Base-by-base conservation (phyloP, 1,140 invertebrate species). In the Cydia amplana region DNA sequence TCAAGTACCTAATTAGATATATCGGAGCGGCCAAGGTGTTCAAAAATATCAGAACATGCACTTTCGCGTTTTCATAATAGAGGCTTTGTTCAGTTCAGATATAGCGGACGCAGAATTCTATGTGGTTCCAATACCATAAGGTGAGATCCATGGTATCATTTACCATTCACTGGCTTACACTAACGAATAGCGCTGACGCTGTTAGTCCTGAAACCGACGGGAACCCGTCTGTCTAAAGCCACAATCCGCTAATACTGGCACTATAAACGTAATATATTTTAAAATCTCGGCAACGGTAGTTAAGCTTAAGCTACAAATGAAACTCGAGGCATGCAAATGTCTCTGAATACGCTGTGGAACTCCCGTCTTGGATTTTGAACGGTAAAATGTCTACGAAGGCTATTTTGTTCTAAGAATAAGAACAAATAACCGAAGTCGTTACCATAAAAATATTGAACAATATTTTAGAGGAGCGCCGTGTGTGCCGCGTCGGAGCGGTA, bases 361-460 rank as follows among this genome's bases (percentile, higher is more conserved):
- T 40, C 16, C 32, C 65, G 65, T 43, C 65, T 18, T 18, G 65
- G 36, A 70, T 43, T 40, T 70, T 70, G 32, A 70, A n/a, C 16
- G n/a, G 28, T 16, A 70, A 36, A 36, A 70, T 40, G 16, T 70
- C 65, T 70, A 70, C 65, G 20, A 36, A 70, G 65, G 65, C 65
- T 70, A 73, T 73, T n/a, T n/a, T 73, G 72, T 32, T 73, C 51
- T 73, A 28, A 25, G 72, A 73, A 73, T 49, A 25, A 73, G 76
- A 83, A 89, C 84, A 85, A 89, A 89, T 85, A 89, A 84, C 83
- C 79, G 79, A 82, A 84, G 79, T 87, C 78, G 83, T 87, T 87
- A 85, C 82, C 78, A 85, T 88, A 89, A 87, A 87, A 88, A 88
- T 86, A 87, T 80, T 85, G 84, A 85, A 82, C 83, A 82, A 88